Conservation (phyloP, 30 jellyfish, hydroid and myxozoan genomes). For the Aurelia aurita complex sp. Pacific region DNA sequence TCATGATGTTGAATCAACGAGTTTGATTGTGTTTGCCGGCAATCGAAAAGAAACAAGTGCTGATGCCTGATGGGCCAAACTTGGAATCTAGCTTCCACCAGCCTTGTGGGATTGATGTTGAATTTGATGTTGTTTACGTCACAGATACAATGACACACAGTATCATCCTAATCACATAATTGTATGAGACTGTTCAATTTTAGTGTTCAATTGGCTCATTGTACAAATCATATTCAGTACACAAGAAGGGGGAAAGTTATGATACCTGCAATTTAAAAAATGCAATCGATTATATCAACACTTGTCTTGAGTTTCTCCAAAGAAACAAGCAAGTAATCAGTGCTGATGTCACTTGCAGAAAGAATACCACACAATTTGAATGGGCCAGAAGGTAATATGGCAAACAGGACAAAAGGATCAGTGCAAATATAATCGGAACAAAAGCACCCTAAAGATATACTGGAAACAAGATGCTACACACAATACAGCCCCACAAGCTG, state of each 20-base stretch:
- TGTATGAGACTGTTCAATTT: background rate
- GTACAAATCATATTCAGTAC: constrained; percentile 10
- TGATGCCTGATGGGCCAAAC: too few species aligned
- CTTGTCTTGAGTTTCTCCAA: too few species aligned
- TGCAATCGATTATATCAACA: too few species aligned
- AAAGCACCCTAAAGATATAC: background rate
- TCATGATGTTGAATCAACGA: too few species aligned
- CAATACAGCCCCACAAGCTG: constrained; percentile 1
- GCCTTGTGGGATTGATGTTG: too few species aligned
- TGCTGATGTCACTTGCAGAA: too few species aligned
- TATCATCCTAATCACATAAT: background rate
- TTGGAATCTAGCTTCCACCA: too few species aligned
- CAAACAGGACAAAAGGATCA: constrained; percentile 8
- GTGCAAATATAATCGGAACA: background rate
- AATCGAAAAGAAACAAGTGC: too few species aligned
- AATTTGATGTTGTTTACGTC: background rate
- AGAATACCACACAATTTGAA: background rate
- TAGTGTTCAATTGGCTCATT: background rate
- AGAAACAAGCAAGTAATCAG: too few species aligned
- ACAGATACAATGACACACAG: background rate
- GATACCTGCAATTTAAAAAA: too few species aligned
- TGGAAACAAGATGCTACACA: background rate
- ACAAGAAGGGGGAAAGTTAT: constrained; percentile 1
- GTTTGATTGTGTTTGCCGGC: too few species aligned
- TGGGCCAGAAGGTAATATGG: constrained; percentile 32